A percentile compares a stretch with the other conserved stretches of the same genome.
Evolutionary conservation across 2,888 invertebrate genomes (phyloP).

Genomic region (Parapristionchus giblindavisi): DNA sequence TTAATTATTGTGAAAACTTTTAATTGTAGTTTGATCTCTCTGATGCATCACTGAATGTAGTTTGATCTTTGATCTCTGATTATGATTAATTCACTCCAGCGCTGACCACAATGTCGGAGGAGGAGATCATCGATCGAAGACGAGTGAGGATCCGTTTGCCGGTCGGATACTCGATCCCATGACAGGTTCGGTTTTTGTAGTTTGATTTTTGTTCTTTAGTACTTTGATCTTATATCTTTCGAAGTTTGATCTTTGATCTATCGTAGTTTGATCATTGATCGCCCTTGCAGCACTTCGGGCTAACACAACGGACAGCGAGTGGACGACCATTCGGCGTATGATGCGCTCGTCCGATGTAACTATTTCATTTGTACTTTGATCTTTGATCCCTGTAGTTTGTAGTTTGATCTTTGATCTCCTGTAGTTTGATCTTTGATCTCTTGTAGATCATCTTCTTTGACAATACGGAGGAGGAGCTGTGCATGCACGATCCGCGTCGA

Average conservation of each 20-base stretch:
- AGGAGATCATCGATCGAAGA: slow-evolving; percentile 5
- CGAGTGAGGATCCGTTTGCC: slow-evolving; percentile 12
- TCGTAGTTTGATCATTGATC: not conserved
- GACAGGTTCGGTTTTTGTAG: slow-evolving; percentile 17
- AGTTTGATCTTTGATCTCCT: too few relatives aligned
- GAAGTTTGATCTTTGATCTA: not conserved
- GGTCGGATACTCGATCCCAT: slow-evolving; percentile 17
- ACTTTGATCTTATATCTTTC: too few relatives aligned
- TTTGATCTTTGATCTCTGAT: too few relatives aligned
- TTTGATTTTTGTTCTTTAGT: too few relatives aligned
- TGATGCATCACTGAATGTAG: too few relatives aligned
- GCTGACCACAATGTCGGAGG: not conserved
- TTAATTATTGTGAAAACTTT: not conserved
- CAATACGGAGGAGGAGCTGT: too few relatives aligned
- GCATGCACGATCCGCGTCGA: too few relatives aligned
- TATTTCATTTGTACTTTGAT: too few relatives aligned
- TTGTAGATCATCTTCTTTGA: too few relatives aligned
- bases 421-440: too few relatives aligned
- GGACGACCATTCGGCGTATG: slow-evolving; percentile 21
- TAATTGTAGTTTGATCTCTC: not conserved
- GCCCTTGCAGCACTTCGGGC: slow-evolving; percentile 29
- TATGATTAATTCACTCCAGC: too few relatives aligned
- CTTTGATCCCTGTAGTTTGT: too few relatives aligned
- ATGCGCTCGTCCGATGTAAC: slow-evolving; percentile 14
- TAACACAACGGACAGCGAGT: slow-evolving; percentile 20